Conservation (phyloP, 37 sponge, comb jelly and placozoan species). For the Sycon ciliatum region DNA sequence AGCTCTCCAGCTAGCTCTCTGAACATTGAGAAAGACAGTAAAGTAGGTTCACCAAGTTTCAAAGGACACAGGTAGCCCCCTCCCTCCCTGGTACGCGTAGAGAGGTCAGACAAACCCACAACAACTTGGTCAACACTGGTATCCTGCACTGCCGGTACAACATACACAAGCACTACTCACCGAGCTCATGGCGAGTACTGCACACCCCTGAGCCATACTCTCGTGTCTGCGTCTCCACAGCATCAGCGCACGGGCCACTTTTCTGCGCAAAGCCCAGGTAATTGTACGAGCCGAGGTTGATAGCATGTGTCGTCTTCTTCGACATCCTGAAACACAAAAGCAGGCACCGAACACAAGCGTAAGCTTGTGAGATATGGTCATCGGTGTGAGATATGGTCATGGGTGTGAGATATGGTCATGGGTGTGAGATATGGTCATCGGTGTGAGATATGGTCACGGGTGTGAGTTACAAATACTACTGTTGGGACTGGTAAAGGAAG, state of each 20-base stretch:
- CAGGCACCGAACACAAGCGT: too few species aligned
- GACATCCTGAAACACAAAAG: too few species aligned
- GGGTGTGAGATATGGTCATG: too few species aligned
- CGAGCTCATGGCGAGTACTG: slow-evolving; percentile 61
- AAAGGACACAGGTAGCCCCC: neutral
- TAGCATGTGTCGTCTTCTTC: too few species aligned
- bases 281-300: slow-evolving; percentile 97
- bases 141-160: neutral
- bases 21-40: neutral
- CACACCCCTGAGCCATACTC: slow-evolving; percentile 60
- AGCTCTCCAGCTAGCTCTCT: neutral
- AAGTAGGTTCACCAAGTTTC: neutral
- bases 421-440: too few species aligned
- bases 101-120: neutral
- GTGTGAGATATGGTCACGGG: neutral
- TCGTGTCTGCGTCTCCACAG: slow-evolving; percentile 36
- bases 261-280: slow-evolving; percentile 95
- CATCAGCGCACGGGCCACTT: slow-evolving; percentile 74
- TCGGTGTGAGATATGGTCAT: neutral
- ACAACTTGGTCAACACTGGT: neutral
- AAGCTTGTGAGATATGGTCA: too few species aligned
- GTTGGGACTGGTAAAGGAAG: too few species aligned
- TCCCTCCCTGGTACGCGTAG: neutral
- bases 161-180: slow-evolving; percentile 40
- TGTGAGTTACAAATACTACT: too few species aligned